Percentiles rank a stretch among this genome's conserved stretches.
These are phyloP conservation scores for Rhabdomys dilectus DNA, from an alignment of 2,113 vertebrate species.

Conservation along the genomic window DNA sequence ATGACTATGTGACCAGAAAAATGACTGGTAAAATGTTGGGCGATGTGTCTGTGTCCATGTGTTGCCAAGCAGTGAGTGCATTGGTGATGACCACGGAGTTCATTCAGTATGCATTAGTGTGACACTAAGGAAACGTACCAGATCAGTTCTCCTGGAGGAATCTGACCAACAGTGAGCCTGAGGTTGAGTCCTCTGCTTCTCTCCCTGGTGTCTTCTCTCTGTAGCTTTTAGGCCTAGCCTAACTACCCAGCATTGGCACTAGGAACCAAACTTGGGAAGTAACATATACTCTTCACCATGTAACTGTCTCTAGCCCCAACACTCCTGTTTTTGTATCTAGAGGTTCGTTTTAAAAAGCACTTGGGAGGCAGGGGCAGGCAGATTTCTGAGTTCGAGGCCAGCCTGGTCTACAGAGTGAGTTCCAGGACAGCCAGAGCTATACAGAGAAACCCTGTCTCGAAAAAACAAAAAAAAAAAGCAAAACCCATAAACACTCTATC, in stretches of 20 bases:
- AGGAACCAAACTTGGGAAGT: not conserved
- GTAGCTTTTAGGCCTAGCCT: not conserved
- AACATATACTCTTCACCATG: not conserved
- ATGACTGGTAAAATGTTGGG: not conserved
- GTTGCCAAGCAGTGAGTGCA: not conserved
- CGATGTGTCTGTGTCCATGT: not conserved
- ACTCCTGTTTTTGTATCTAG: not conserved
- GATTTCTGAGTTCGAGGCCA: too few relatives aligned
- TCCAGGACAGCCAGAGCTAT: too few relatives aligned
- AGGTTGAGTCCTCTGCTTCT: not conserved
- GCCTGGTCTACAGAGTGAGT: too few relatives aligned
- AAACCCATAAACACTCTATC: not conserved
- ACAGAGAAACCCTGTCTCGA: too few relatives aligned
- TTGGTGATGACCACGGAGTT: not conserved
- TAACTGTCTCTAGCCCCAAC: too few relatives aligned
- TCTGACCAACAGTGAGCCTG: not conserved
- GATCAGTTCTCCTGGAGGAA: too few relatives aligned
- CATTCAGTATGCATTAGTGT: not conserved
- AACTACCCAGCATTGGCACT: not conserved
- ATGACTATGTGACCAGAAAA: not conserved
- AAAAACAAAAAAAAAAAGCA: too few relatives aligned
- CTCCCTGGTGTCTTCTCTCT: not conserved
- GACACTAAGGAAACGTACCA: too few relatives aligned
- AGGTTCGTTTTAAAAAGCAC: not conserved
- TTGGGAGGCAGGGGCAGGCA: too few relatives aligned